phyloP scores from a whole-genome alignment of 2,797 vertebrate genomes.

The Anabas testudineus region DNA sequence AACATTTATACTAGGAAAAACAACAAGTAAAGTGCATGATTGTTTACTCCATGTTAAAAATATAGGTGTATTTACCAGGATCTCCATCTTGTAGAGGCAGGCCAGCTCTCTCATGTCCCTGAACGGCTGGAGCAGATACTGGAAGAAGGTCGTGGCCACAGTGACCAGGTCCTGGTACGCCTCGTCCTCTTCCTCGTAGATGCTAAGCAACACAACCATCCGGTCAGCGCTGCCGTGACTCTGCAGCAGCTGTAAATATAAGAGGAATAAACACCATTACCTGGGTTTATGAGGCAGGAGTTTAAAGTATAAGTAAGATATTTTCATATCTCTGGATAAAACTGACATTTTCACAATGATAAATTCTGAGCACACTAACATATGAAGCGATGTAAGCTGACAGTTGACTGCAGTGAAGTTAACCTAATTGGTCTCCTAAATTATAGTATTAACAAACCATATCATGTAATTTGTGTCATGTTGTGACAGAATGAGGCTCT shows the following conservation, averaged over 20 bases:
- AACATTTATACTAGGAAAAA: background rate
- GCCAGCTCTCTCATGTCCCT: slow-evolving; percentile 95
- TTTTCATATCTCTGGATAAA: slow-evolving; percentile 1
- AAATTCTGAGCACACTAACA: background rate
- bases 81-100: slow-evolving; percentile 91
- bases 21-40: background rate
- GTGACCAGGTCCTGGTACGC: slow-evolving; percentile 91
- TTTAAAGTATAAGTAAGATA: background rate
- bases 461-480: background rate
- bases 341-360: background rate
- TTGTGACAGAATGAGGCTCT: background rate
- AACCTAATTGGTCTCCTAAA: too few species aligned
- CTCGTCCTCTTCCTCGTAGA: slow-evolving; percentile 92
- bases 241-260: slow-evolving; percentile 85
- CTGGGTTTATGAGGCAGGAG: slow-evolving; percentile 4
- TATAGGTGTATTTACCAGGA: slow-evolving; percentile 84
- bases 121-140: slow-evolving; percentile 95
- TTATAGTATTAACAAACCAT: background rate
- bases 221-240: slow-evolving; percentile 84
- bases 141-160: slow-evolving; percentile 91
- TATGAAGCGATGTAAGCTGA: background rate
- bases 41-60: background rate
- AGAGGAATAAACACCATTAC: slow-evolving; percentile 7
- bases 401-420: background rate
- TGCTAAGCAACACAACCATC: slow-evolving; percentile 89